Base-by-base conservation (phyloP, 2,113 vertebrate genomes). In the Enhydra lutris region DNA sequence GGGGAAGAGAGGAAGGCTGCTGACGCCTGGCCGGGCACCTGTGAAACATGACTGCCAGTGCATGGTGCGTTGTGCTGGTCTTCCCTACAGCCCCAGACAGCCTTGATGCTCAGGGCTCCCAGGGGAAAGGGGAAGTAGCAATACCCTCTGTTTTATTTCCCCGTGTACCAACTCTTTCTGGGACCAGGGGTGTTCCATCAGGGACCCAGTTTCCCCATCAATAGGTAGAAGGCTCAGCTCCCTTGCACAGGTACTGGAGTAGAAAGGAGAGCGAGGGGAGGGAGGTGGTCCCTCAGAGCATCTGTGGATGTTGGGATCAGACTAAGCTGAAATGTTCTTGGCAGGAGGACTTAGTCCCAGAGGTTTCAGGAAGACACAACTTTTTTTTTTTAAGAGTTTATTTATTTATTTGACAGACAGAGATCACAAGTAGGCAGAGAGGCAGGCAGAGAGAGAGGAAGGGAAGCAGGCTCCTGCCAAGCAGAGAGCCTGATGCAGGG, bases 91-190 rank as follows among this genome's bases (percentile, higher is more conserved):
- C 5, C 23, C 73, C 3, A 29, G n/a, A 17, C 1, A 7, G 36
- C 8, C 20, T 50, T 39, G 13, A 11, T 4, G 10, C 42, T 90
- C 24, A 23, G 42, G 71, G 29, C 29, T n/a, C 36, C 65, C 42
- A 12, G 4, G 0, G 4, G 15, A 57, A 34, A 39, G 11, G 73
- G 7, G 26, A 9, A 18, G 36, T 17, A 4, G 26, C 8, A 3
- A 1, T 4, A 14, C 39, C 36, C 13, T 57, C 59, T 52, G 6
- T 65, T 36, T 76, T 36, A 9, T 57, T 31, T 61, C 81, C 55
- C 20, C 15, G 13, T n/a, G 13, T 24, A 23, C 0, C 10, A 17
- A 2, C 14, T 80, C 10, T 39, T 2, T 24, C 39, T 2, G 2
- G 69, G 71, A 39, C 47, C 36, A 42, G 29, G 24, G 39, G 29